Evolutionary conservation across 2,113 vertebrate genomes (phyloP), one percentile per base, ranked within the genome.

Genomic region (Tor tambroides): DNA sequence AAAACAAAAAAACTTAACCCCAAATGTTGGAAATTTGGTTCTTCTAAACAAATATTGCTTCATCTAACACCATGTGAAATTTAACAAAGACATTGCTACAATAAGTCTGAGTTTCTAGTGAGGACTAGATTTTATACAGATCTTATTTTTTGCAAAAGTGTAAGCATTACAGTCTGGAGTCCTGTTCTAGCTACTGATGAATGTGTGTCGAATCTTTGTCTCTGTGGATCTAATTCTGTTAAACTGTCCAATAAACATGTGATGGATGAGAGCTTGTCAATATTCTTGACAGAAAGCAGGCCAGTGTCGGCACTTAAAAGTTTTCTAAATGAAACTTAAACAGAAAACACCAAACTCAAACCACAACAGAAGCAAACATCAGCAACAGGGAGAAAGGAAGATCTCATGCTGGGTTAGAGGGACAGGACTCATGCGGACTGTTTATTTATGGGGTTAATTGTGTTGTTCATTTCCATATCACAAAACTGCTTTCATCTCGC

Each of bases 401-500:
- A 35, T 38, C 41, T 81, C 78, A 72, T 19, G 15, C 23, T 71
- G 65, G 6, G 49, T 72, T 67, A 21, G 80, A 82, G 38, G 54
- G 54, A 80, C 30, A 61, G 30, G 23, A 82, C 56, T 65, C 23
- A 46, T 26, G 38, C n/a, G 0, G 46, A 59, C 15, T 41, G 46
- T 41, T 56, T 38, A 49, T 41, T 56, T 80, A 28, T 11, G 19
- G 56, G 41, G 49, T 80, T 74, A 49, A 88, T 46, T 9, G 21
- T 81, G 83, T 56, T 30, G 21, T 75, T 79, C 35, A 80, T 72
- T 88, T 80, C 32, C 83, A 88, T 61, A 80, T 80, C 51, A 88
- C n/a, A 85, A 71, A 88, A 72, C 76, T 51, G 35, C 49, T 80
- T 84, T 87, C 75, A 88, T 80, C 82, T 79, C 77, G 7, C 77